phyloP scores from a whole-genome alignment of 2,113 vertebrate genomes.

The Phasianus colchicus region DNA sequence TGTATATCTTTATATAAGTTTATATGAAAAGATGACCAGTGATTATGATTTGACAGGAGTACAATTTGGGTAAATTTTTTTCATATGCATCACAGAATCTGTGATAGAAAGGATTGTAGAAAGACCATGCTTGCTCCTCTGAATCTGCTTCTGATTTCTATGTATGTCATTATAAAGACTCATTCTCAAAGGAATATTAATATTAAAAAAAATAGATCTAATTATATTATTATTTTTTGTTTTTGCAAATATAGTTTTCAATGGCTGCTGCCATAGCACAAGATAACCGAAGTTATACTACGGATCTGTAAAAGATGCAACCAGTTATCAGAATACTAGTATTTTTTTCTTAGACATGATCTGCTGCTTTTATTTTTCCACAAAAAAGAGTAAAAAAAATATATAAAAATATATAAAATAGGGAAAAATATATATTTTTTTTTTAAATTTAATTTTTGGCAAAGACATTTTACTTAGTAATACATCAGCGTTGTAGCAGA shows the following conservation, averaged over 20 bases:
- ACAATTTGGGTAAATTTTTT: neutral
- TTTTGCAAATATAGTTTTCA: neutral
- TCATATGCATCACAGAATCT: neutral
- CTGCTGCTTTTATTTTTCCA: neutral
- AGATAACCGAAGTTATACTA: neutral
- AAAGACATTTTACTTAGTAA: neutral
- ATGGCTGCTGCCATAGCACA: neutral
- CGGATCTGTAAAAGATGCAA: neutral
- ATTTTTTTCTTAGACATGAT: neutral
- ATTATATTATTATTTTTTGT: neutral
- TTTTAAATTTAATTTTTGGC: no score
- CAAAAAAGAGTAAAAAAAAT: neutral
- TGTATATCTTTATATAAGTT: neutral
- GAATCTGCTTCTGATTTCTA: neutral
- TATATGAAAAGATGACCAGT: neutral
- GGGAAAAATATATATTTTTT: neutral
- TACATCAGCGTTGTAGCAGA: neutral
- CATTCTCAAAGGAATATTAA: neutral
- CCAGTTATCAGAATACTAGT: neutral
- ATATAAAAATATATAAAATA: neutral
- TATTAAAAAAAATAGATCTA: neutral
- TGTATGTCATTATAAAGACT: rapidly evolving
- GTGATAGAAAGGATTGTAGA: neutral
- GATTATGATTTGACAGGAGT: neutral
- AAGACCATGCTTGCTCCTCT: neutral